Conservation (phyloP, 2,888 invertebrate species). For the Pristionchus maxplancki region DNA sequence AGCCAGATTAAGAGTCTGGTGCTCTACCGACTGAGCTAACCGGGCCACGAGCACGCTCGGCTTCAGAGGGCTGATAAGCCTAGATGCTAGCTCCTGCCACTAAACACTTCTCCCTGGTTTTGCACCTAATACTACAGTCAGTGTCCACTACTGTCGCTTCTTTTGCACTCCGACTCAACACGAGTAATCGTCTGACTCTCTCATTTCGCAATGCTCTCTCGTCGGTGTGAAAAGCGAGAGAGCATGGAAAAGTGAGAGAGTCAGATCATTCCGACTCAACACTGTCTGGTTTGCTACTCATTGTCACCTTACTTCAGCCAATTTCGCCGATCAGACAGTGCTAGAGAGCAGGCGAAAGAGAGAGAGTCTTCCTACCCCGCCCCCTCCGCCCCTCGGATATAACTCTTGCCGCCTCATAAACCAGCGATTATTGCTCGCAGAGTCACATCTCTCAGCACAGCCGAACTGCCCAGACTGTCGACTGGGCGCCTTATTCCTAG, state of each 20-base stretch:
- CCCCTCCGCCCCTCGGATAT: background rate
- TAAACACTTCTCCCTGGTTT: background rate
- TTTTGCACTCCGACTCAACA: background rate
- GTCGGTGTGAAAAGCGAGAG: too few relatives aligned
- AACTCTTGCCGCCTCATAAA: conserved; percentile 38
- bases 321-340: too few relatives aligned
- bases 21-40: conserved; percentile 53
- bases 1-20: conserved; percentile 72
- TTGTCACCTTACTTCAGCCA: background rate
- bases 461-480: background rate
- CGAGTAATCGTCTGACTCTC: too few relatives aligned
- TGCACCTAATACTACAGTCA: background rate
- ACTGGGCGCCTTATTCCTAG: background rate
- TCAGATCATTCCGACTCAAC: background rate
- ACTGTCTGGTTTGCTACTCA: conserved; percentile 36
- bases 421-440: background rate
- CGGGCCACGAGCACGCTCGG: background rate
- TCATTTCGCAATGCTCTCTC: too few relatives aligned
- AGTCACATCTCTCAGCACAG: background rate
- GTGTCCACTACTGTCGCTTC: background rate
- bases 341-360: background rate
- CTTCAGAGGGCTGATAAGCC: background rate
- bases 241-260: too few relatives aligned
- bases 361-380: background rate
- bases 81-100: background rate